A percentile compares a stretch with the other conserved stretches of the same genome.
These are phyloP conservation scores for Bombylius major DNA, from an alignment of 2,888 invertebrate species.

Conservation along the genomic window DNA sequence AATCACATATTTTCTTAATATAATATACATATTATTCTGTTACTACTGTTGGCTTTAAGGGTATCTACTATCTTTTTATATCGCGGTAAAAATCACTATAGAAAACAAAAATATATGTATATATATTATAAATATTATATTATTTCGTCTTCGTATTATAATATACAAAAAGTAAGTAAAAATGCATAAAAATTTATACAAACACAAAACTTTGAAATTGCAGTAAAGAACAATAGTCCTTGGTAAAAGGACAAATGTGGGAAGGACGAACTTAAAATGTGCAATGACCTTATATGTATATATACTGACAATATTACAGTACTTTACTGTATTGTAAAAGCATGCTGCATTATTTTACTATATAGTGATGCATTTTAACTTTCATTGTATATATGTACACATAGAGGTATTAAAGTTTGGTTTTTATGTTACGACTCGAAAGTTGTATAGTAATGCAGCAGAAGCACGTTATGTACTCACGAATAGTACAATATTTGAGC, in stretches of 20 bases:
- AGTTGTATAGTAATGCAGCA: background rate
- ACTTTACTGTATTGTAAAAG: no score
- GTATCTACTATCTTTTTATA: background rate
- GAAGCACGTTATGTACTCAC: background rate
- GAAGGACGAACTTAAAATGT: constrained; percentile 19
- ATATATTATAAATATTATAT: background rate
- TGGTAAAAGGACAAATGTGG: constrained; percentile 31
- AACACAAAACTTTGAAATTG: background rate
- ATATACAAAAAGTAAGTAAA: background rate
- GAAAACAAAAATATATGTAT: background rate
- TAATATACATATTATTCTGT: no score
- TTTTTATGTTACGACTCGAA: background rate
- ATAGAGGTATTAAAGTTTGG: no score
- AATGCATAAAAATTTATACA: background rate
- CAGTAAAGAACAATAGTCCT: constrained; percentile 25
- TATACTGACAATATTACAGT: background rate
- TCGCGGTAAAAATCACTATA: background rate
- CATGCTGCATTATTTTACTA: no score
- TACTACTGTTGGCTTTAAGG: no score
- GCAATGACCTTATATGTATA: constrained; percentile 5
- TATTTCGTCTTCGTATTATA: background rate
- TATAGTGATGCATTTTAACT: no score
- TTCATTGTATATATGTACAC: background rate
- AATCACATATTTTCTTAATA: no score
- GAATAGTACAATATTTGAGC: no score